Base-by-base conservation (phyloP, 2,888 invertebrate genomes). In the Drosophila anomelani region DNA sequence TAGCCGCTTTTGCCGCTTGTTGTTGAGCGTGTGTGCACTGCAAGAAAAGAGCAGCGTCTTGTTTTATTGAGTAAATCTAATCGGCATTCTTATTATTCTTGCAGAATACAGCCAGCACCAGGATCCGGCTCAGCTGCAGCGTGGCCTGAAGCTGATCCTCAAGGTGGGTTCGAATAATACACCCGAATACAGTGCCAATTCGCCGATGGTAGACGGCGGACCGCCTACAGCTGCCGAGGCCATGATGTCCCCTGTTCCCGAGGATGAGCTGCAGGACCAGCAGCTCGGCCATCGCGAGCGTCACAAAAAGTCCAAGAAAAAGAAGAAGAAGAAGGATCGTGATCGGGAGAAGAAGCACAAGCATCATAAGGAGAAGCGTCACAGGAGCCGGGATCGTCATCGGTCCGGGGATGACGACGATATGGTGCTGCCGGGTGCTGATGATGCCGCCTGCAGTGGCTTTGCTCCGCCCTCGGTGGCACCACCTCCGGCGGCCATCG, bases 251-350 rank as follows among this genome's bases (percentile, higher is more conserved):
- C 81, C 90, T 2, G 89, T 90, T 3, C 90, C 82, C 3, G 89
- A 90, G 12, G 89, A 90, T 8, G 88, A 90, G 5, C 74, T 83
- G 60, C 83, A 51, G 60, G 90, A 92, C 20, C 47, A 60, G 17
- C 60, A 51, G 23, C 51, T 20, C 17, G 70, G 51, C 0, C 83
- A 89, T 61, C 91, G 90, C 0, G 92, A 93, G 54, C 94, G 94
- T 5, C 95, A 95, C 81, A 96, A 96, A 79, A 96, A 96, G 87
- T 94, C 95, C 0, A 96, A 96, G 88, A 96, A 96, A 92, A 96
- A 96, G 90, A 96, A 96, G 92, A 96, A 96, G 93, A 96, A 96
- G 92, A 96, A 96, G 91, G 94, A 96, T 92, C 96, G 96, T 91
- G 94, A 94, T 83, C 94, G 95, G 66, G 95, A 95, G 83, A 95